Base-by-base conservation (phyloP, 2,888 invertebrate genomes). In the Catocala sponsa region DNA sequence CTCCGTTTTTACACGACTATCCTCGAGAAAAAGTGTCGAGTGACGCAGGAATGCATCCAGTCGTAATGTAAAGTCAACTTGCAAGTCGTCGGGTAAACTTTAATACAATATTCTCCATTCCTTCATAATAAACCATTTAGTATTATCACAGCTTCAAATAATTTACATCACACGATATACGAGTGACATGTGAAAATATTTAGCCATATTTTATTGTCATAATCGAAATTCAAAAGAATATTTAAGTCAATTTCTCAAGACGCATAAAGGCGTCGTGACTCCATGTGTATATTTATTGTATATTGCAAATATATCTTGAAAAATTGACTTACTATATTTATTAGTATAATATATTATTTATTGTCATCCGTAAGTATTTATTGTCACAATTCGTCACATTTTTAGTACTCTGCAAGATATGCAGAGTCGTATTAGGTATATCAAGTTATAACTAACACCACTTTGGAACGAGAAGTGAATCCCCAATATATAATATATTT, bases 11-110 rank as follows among this genome's bases (percentile, higher is more conserved):
- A 72, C 78, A 59, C 59, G 66, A 70, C 68, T 59, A 50, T 48
- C 67, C 89, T 81, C 89, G 87, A 87, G 82, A 85, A 88, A 90
- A 89, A 87, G 82, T 84, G 78, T 88, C 88, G 88, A 88, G 90
- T 72, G 78, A 72, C 79, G 83, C 75, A 62, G 70, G 59, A 58
- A 12, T 58, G 56, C 61, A 46, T 32, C 63, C 58, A 68, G 64
- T 62, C 65, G 63, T 33, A 25, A 42, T 66, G 54, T 79, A 79
- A 73, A 73, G 81, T 78, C 70, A 78, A 83, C 78, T 74, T 79
- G 68, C 72, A 76, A 81, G 78, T 80, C 72, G 74, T 50, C 67
- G 74, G 80, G 75, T 81, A 80, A 81, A 82, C 78, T 77, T 82
- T 65, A 76, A 79, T 85, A 85, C 78, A 82, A 81, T 81, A 83